phyloP scores from a whole-genome alignment of 2,888 invertebrate species.

The Eudasyphora cyanicolor region DNA sequence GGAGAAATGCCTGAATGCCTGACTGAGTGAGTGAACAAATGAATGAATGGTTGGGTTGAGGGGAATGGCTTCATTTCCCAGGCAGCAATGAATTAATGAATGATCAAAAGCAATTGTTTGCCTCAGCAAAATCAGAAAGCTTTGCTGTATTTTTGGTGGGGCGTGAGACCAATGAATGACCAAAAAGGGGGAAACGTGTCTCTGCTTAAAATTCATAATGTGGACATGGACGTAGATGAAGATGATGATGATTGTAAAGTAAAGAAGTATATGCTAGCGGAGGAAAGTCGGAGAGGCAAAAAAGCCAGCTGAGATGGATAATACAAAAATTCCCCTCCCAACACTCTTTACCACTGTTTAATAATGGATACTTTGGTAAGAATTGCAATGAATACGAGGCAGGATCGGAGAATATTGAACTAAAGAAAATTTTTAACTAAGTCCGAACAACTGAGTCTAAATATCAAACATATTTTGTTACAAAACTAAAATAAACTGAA shows the following conservation, averaged over 20 bases:
- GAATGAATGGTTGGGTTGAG: not conserved
- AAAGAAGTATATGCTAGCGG: not conserved
- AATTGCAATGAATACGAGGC: not conserved
- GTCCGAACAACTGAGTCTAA: too few species aligned
- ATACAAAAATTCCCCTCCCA: not conserved
- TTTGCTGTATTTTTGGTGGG: not conserved
- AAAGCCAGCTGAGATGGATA: not conserved
- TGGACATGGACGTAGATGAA: not conserved
- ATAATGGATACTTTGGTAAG: not conserved
- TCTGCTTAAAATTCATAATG: constrained; percentile 17
- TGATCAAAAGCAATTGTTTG: constrained; percentile 51
- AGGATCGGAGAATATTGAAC: not conserved
- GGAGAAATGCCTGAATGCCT: not conserved
- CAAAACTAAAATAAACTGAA: too few species aligned
- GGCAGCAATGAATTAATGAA: constrained; percentile 27
- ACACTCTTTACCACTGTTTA: not conserved
- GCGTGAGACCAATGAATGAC: constrained; percentile 31
- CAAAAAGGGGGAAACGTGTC: constrained; percentile 50
- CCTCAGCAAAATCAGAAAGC: constrained; percentile 7
- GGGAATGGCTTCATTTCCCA: not conserved
- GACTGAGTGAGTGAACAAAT: not conserved
- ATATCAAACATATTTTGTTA: too few species aligned
- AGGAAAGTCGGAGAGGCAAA: constrained; percentile 10
- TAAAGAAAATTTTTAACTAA: too few species aligned
- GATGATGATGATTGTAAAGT: not conserved